Evolutionary conservation across 2,797 vertebrate species (phyloP).

Genomic region (Paramormyrops hopkinsi): DNA sequence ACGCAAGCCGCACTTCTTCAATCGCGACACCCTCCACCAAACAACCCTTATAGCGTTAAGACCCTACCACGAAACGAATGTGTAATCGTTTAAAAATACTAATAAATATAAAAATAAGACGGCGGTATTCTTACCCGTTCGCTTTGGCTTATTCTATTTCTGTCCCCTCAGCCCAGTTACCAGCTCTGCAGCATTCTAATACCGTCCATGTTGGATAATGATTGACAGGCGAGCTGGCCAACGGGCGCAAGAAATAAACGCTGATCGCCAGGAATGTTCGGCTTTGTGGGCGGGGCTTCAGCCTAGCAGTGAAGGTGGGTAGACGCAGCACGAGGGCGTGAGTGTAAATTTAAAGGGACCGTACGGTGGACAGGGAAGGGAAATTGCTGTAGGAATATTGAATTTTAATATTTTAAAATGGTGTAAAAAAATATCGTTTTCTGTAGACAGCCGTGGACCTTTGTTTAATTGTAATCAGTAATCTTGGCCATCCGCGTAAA

Average conservation of each 20-base stretch:
- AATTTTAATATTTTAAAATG: neutral
- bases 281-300: conserved; percentile 21
- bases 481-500: neutral
- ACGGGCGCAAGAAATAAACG: conserved; percentile 44
- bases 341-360: neutral
- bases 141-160: conserved; percentile 48
- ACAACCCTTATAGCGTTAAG: neutral
- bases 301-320: neutral
- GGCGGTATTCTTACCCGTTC: conserved; percentile 50
- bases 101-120: neutral
- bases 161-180: conserved; percentile 46
- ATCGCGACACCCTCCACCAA: neutral
- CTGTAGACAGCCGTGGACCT: neutral
- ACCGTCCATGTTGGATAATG: conserved; percentile 53
- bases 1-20: neutral
- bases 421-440: neutral
- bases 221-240: conserved; percentile 52
- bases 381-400: neutral
- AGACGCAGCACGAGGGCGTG: neutral
- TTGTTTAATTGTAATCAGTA: neutral
- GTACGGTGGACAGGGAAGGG: neutral
- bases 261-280: conserved; percentile 33
- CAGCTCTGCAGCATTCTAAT: conserved; percentile 56
- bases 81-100: neutral
- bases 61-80: neutral